Evolutionary conservation across 2,113 vertebrate genomes (phyloP), one percentile per base, ranked within the genome.

Genomic region (Astatotilapia flaviijosephi): DNA sequence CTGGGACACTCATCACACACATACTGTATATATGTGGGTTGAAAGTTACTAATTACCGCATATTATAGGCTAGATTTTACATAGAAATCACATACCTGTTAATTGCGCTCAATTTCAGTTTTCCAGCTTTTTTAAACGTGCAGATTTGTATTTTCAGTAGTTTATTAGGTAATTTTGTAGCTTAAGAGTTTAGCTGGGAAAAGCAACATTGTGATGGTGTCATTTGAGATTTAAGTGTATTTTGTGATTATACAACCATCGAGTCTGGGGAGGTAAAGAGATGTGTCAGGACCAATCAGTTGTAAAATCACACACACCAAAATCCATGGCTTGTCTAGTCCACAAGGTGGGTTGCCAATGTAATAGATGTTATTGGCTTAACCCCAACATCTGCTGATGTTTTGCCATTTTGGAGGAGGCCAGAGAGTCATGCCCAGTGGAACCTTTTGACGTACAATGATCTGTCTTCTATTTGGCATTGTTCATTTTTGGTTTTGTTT

Each of bases 41-140:
- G 56, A 60, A 60, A 60, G 28, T 31, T 60, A 60, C 56, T 33
- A 60, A 60, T 60, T 60, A 33, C 28, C 0, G 28, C 0, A 4
- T 60, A 60, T 60, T 33, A 60, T 31, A 60, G 23, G 55, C 55
- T 2, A 60, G 28, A 60, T 60, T 60, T 1, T 60, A 60, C 55
- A 58, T 60, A 17, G 14, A 31, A 60, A 33, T 60, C 28, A 60
- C 26, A 33, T 6, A 60, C 56, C 28, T 60, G 28, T 60, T 60
- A 60, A 60, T 6, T 60, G 14, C 0, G 14, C 26, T 58, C 1
- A 58, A 58, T 0, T 60, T 60, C 8, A 33, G 0, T 17, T 17
- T 33, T 33, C 28, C 5, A 60, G 1, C 28, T 60, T 60, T 33
- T 60, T 19, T 60, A 60, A 17, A 60, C 2, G 8, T 60, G 56